These are phyloP conservation scores for Tangara arthus DNA, from an alignment of 2,797 vertebrate genomes.

Conservation along the genomic window DNA sequence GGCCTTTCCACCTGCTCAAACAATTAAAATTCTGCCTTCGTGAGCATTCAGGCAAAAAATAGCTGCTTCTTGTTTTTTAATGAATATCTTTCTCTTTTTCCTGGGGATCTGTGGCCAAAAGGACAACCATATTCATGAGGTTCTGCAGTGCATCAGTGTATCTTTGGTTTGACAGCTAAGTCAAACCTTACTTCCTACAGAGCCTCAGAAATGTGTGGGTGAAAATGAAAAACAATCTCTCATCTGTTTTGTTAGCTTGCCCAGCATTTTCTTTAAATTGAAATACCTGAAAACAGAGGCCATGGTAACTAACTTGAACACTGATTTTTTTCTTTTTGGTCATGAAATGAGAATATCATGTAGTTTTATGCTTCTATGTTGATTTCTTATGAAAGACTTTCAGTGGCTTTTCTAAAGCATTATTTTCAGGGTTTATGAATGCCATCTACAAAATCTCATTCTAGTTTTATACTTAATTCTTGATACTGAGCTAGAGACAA, in stretches of 20 bases:
- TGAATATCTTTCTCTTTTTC: not conserved
- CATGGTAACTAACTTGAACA: not conserved
- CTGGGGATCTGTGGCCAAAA: not conserved
- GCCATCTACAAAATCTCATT: not conserved
- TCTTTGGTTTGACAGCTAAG: not conserved
- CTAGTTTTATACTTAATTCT: not conserved
- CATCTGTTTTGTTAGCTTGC: not conserved
- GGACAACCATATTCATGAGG: not conserved
- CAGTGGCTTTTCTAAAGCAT: not conserved
- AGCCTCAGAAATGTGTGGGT: not conserved
- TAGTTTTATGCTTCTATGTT: not conserved
- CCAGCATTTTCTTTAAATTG: not conserved
- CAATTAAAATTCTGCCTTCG: not conserved
- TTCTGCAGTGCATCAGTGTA: not conserved
- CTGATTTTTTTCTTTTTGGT: not conserved
- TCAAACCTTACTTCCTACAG: not conserved
- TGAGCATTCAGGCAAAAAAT: not conserved
- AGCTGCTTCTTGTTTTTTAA: not conserved
- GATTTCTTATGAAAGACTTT: not conserved
- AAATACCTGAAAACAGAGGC: not conserved
- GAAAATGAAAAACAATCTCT: not conserved
- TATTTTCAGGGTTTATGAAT: not conserved
- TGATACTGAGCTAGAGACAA: not conserved
- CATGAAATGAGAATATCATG: not conserved
- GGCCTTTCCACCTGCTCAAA: slow-evolving; percentile 19